Percentiles rank a stretch among this genome's conserved stretches.
phyloP scores from a whole-genome alignment of 2,113 vertebrate species.

The Lethenteron reissneri region DNA sequence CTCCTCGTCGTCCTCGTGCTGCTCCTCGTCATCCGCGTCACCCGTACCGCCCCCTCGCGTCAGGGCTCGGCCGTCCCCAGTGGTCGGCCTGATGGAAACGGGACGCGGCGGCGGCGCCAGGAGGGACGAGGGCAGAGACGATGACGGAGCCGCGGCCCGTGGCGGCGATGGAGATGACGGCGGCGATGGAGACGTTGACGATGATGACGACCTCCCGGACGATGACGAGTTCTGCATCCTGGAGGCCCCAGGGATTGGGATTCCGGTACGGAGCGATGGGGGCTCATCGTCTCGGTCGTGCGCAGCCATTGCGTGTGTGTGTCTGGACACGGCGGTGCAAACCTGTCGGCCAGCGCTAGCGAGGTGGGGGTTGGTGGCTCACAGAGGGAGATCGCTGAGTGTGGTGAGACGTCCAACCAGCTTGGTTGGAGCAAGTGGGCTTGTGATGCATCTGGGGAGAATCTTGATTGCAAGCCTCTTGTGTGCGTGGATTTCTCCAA shows the following conservation, averaged over 20 bases:
- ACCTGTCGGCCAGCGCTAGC: neutral
- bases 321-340: neutral
- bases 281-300: neutral
- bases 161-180: slow-evolving; percentile 14
- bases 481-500: too few species aligned
- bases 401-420: neutral
- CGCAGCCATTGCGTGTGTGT: neutral
- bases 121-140: too few species aligned
- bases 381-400: too few species aligned
- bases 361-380: neutral
- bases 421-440: neutral
- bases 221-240: slow-evolving; percentile 71
- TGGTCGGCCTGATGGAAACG: too few species aligned
- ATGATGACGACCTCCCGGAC: slow-evolving; percentile 34
- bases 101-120: too few species aligned
- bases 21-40: too few species aligned
- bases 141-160: too few species aligned
- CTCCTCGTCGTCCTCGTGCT: too few species aligned
- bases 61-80: too few species aligned
- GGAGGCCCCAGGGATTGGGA: slow-evolving; percentile 62
- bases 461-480: too few species aligned
- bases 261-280: slow-evolving; percentile 29
- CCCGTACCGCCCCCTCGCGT: too few species aligned
- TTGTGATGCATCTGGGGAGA: too few species aligned
- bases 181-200: slow-evolving; percentile 18